A percentile compares a stretch with the other conserved stretches of the same genome.
Evolutionary conservation across 2,888 invertebrate genomes (phyloP).

Genomic region (Tryphoninae sp.): DNA sequence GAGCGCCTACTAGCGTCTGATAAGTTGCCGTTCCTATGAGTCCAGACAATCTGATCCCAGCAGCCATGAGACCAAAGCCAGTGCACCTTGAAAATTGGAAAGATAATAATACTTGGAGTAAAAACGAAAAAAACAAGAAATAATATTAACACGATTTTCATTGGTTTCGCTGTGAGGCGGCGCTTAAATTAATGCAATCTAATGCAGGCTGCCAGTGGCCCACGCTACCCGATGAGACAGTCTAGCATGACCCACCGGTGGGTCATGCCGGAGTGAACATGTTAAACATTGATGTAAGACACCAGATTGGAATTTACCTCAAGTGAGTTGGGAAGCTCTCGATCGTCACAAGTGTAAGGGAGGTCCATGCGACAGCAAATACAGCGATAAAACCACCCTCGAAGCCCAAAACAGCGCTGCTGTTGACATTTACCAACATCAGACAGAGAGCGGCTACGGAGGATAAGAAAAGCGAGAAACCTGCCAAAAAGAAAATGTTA

Average conservation of each 20-base stretch:
- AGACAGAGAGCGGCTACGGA: constrained; percentile 80
- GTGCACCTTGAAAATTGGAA: constrained; percentile 77
- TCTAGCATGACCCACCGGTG: too few relatives aligned
- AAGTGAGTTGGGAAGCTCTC: constrained; percentile 82
- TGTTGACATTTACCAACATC: constrained; percentile 79
- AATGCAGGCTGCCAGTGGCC: too few relatives aligned
- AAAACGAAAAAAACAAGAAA: not conserved
- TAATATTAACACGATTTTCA: not conserved
- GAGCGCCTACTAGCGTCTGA: constrained; percentile 79
- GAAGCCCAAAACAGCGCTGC: constrained; percentile 80
- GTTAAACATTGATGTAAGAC: not conserved
- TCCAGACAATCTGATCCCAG: constrained; percentile 80
- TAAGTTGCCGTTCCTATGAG: constrained; percentile 81
- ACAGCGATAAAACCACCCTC: constrained; percentile 82
- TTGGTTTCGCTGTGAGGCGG: too few relatives aligned
- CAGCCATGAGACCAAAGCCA: constrained; percentile 81
- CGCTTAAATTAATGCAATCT: too few relatives aligned
- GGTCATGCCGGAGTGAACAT: too few relatives aligned
- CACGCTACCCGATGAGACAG: too few relatives aligned
- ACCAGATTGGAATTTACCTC: constrained; percentile 73
- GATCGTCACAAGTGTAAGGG: constrained; percentile 81
- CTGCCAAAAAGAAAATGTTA: constrained; percentile 66
- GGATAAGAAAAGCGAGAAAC: constrained; percentile 80
- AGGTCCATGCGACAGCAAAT: constrained; percentile 82
- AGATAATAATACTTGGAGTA: not conserved